Percentiles rank a stretch among this genome's conserved stretches.
phyloP scores from a whole-genome alignment of 1,140 invertebrate genomes.

The Drosophila parvula region DNA sequence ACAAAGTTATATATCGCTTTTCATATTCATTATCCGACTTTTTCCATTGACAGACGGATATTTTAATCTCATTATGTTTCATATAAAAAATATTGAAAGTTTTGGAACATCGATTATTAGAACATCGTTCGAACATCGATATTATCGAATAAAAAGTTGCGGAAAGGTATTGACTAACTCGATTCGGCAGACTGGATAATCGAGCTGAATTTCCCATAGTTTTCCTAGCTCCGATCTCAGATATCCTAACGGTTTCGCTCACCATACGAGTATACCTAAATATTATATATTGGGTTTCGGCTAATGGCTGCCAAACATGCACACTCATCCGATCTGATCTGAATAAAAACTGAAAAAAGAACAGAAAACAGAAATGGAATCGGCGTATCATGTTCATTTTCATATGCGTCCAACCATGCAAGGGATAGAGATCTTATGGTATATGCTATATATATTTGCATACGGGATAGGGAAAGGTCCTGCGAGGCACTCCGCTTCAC shows the following conservation, averaged over 20 bases:
- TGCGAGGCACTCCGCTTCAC: slow-evolving; percentile 67
- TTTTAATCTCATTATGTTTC: too few relatives aligned
- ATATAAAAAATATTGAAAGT: too few relatives aligned
- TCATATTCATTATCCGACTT: neutral
- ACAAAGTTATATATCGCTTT: neutral
- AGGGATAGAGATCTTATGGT: slow-evolving; percentile 27
- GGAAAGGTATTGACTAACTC: too few relatives aligned
- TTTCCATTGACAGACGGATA: too few relatives aligned
- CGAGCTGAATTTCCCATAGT: neutral
- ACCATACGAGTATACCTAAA: neutral
- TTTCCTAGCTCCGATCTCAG: neutral
- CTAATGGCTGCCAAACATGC: slow-evolving; percentile 68
- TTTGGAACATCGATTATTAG: too few relatives aligned
- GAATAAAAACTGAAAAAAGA: neutral
- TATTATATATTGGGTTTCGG: slow-evolving; percentile 1
- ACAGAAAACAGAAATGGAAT: slow-evolving; percentile 50
- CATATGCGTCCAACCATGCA: slow-evolving; percentile 71
- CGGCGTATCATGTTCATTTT: slow-evolving; percentile 79
- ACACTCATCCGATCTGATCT: slow-evolving; percentile 42
- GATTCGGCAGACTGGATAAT: too few relatives aligned
- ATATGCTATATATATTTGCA: slow-evolving; percentile 56
- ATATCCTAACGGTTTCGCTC: slow-evolving; percentile 6
- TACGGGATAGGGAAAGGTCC: slow-evolving; percentile 39
- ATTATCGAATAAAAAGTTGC: too few relatives aligned
- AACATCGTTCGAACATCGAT: too few relatives aligned